Percentiles rank a stretch among this genome's conserved stretches.
These are phyloP conservation scores for Cynopterus sphinx DNA, from an alignment of 2,797 vertebrate genomes.

Conservation along the genomic window DNA sequence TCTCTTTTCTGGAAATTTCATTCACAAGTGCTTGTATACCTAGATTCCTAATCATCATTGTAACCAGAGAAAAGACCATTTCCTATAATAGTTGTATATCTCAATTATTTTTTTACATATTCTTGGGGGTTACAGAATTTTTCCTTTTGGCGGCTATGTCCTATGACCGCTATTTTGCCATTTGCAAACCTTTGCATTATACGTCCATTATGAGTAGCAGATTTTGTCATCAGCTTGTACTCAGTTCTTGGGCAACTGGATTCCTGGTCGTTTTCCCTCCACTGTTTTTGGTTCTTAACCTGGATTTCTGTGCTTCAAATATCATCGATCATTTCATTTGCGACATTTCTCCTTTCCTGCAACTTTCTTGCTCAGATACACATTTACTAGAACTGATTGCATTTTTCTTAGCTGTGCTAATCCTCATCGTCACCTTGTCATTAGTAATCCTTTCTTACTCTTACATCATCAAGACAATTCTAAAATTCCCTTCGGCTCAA, in stretches of 20 bases:
- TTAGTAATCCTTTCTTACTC: slow-evolving; percentile 61
- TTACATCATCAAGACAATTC: slow-evolving; percentile 47
- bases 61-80: slow-evolving; percentile 21
- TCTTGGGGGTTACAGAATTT: slow-evolving; percentile 51
- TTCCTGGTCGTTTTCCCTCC: slow-evolving; percentile 57
- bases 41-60: slow-evolving; percentile 40
- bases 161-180: slow-evolving; percentile 58
- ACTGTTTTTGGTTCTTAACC: background rate
- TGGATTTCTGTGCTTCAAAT: slow-evolving; percentile 66
- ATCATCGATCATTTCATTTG: slow-evolving; percentile 72
- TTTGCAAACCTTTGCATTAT: slow-evolving; percentile 68
- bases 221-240: slow-evolving; percentile 51
- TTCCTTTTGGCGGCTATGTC: slow-evolving; percentile 70
- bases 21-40: slow-evolving; percentile 65
- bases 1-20: slow-evolving; percentile 74
- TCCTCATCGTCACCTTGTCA: slow-evolving; percentile 35
- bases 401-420: slow-evolving; percentile 47
- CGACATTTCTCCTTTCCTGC: slow-evolving; percentile 63
- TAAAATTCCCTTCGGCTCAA: slow-evolving; percentile 61
- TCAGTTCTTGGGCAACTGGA: slow-evolving; percentile 52
- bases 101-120: slow-evolving; percentile 62
- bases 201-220: slow-evolving; percentile 47
- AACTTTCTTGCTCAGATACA: slow-evolving; percentile 67
- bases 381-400: slow-evolving; percentile 36
- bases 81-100: slow-evolving; percentile 50